phyloP scores from a whole-genome alignment of 2,113 vertebrate species.

The Caretta caretta region DNA sequence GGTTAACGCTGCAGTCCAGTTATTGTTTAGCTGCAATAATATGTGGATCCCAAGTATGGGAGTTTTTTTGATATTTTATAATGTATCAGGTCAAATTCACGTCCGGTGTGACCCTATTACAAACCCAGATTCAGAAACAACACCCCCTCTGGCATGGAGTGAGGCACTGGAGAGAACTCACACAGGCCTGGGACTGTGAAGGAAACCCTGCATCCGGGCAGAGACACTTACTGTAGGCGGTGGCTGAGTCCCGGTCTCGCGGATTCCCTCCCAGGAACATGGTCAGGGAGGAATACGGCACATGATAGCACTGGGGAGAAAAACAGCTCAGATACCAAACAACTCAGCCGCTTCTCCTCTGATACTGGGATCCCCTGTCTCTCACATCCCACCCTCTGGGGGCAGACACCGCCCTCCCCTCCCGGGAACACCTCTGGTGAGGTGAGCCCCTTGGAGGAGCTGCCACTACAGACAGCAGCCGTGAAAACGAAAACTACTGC shows the following conservation, averaged over 20 bases:
- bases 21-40: neutral
- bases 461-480: no score
- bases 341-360: neutral
- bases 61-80: neutral
- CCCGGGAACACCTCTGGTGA: neutral
- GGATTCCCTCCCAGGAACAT: conserved; percentile 85
- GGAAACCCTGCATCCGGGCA: neutral
- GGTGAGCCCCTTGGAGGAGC: no score
- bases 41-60: neutral
- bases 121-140: neutral
- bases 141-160: neutral
- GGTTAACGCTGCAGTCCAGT: neutral
- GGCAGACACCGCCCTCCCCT: neutral
- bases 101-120: neutral
- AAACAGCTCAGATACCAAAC: neutral
- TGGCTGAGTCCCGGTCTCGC: conserved; percentile 83
- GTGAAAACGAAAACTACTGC: neutral
- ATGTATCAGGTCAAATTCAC: neutral
- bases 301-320: conserved; percentile 78
- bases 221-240: conserved; percentile 81
- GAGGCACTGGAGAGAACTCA: neutral
- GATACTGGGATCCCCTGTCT: no score
- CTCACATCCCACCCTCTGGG: fast-evolving
- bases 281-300: conserved; percentile 82
- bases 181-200: fast-evolving